Percentiles rank a stretch among this genome's conserved stretches.
Evolutionary conservation across 2,113 vertebrate genomes (phyloP).

Genomic region (Thamnophis sirtalis): DNA sequence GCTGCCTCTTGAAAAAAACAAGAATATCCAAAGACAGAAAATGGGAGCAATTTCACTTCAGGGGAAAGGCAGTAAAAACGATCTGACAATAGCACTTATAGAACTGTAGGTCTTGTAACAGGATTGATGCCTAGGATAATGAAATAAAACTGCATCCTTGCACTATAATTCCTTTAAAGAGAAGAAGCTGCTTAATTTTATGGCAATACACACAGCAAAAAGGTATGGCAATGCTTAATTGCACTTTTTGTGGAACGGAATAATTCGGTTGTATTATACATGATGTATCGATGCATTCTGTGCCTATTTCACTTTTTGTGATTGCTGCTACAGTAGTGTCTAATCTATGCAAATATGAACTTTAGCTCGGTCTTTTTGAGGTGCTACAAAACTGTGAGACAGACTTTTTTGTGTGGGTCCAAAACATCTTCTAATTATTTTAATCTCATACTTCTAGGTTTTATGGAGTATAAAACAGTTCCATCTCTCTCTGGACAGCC

Average conservation of each 20-base stretch:
- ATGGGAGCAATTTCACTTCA: not conserved
- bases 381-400: not conserved
- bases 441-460: conserved; percentile 63
- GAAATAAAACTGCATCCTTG: not conserved
- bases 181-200: not conserved
- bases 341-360: not conserved
- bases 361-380: not conserved
- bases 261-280: not conserved
- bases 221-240: not conserved
- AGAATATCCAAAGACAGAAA: too few relatives aligned
- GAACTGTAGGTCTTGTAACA: not conserved
- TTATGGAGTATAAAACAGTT: conserved; percentile 86
- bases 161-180: not conserved
- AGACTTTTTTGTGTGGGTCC: not conserved
- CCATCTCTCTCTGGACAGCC: conserved; percentile 54
- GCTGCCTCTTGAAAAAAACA: too few relatives aligned
- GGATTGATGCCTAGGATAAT: not conserved
- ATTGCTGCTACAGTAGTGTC: not conserved
- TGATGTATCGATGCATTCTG: not conserved
- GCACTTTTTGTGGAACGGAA: not conserved
- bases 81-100: not conserved
- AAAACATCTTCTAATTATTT: not conserved
- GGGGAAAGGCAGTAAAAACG: not conserved
- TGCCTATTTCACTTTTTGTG: not conserved
- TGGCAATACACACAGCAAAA: not conserved